phyloP scores from a whole-genome alignment of 2,888 invertebrate genomes.

The Agrilus mali region DNA sequence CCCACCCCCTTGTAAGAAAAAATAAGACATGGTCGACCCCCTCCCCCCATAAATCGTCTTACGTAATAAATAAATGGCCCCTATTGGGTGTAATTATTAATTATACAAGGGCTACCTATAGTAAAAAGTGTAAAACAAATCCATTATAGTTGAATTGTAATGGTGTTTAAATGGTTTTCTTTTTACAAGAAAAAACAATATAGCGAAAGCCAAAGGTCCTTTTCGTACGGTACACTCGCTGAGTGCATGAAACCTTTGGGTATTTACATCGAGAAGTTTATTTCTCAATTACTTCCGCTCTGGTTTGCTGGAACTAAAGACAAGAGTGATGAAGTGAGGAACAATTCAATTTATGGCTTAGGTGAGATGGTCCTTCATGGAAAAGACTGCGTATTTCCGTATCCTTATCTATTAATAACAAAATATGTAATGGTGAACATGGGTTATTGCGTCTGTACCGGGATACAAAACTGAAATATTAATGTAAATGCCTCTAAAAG shows the following conservation, averaged over 20 bases:
- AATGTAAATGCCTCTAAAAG: too few relatives aligned
- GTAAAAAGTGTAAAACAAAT: background rate
- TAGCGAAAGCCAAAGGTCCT: conserved; percentile 53
- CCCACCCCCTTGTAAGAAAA: too few relatives aligned
- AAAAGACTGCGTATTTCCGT: conserved; percentile 48
- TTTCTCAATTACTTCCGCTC: conserved; percentile 47
- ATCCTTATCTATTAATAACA: conserved; percentile 27
- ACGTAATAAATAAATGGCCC: too few relatives aligned
- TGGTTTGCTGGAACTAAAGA: conserved; percentile 50
- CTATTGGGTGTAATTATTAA: too few relatives aligned
- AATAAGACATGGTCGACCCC: too few relatives aligned
- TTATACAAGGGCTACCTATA: conserved; percentile 1
- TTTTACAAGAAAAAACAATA: conserved; percentile 47
- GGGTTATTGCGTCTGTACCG: too few relatives aligned
- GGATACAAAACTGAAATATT: too few relatives aligned
- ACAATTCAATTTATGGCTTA: conserved; percentile 63
- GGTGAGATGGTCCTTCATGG: conserved; percentile 60
- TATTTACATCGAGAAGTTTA: conserved; percentile 41
- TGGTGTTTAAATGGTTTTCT: background rate
- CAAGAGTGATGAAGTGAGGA: conserved; percentile 55
- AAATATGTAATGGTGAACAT: too few relatives aligned
- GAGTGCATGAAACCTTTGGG: conserved; percentile 57
- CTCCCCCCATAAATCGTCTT: too few relatives aligned
- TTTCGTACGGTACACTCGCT: conserved; percentile 59
- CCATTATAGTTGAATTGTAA: background rate